Base-by-base conservation (phyloP, 2,888 invertebrate species). In the Galerucella calmariensis region DNA sequence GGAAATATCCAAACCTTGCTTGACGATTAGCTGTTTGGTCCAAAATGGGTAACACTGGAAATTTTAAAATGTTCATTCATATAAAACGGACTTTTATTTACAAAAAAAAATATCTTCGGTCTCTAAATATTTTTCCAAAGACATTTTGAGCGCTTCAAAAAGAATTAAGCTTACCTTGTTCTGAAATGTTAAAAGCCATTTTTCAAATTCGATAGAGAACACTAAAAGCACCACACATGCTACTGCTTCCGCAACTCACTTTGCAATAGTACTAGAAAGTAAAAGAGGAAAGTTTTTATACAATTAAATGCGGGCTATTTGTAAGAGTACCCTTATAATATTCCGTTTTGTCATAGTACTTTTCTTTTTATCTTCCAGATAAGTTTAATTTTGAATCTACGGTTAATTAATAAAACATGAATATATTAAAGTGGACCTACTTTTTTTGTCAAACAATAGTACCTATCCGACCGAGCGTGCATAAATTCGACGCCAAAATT, bases 1-100 rank as follows among this genome's bases (percentile, higher is more conserved):
- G 83, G 12, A 81, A 80, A 61, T 79, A 82, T 20, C 79, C 79
- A 59, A 80, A 80, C 70, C 78, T 77, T 58, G 80, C 73, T 67
- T 80, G 78, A 11, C 80, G 76, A 53, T 68, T 53, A 11, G 73
- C 58, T 1, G 65, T 62, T 58, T 61, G 71, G 20, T 74, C 65
- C 2, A 77, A 72, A n/a, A 46, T 65, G 24, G 72, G 66, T 14
- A 51, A n/a, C 41, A 72, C 73, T 74, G 66, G 14, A 72, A 74
- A 68, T 67, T 41, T 11, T 48, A 48, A 48, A 12, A 66, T 51
- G 14, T 69, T 69, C 16, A 35, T 14, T 27, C 8, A 58, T 4
- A 5, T 58, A 4, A 58, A 56, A n/a, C 14, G 16, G 20, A 16
- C 48, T 27, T 63, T 63, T n/a, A 14, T 46, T 46, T 12, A 35